phyloP scores from a whole-genome alignment of 2,888 invertebrate species.

The Pocota personata region DNA sequence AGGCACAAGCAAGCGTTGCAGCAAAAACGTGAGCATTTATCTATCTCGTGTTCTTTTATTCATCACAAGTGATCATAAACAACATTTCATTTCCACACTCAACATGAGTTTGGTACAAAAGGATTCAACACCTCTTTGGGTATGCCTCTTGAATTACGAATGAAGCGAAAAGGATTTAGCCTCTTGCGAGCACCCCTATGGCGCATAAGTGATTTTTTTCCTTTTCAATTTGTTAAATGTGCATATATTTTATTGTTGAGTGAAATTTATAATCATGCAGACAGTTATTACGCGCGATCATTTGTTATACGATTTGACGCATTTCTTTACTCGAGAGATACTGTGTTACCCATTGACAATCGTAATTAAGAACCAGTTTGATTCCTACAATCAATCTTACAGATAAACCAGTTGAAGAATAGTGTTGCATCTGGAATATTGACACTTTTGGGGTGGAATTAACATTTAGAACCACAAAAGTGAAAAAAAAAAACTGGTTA shows the following conservation, averaged over 20 bases:
- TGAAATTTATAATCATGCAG: slow-evolving; percentile 55
- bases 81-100: background rate
- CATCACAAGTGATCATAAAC: slow-evolving; percentile 15
- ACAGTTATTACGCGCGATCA: slow-evolving; percentile 48
- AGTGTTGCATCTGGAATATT: background rate
- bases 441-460: slow-evolving; percentile 22
- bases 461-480: background rate
- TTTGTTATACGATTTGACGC: slow-evolving; percentile 3
- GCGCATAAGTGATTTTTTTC: slow-evolving; percentile 11
- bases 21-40: background rate
- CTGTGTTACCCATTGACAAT: slow-evolving; percentile 4
- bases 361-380: slow-evolving; percentile 17
- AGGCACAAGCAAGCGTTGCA: background rate
- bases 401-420: background rate
- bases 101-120: slow-evolving; percentile 11
- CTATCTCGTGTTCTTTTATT: slow-evolving; percentile 19
- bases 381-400: background rate
- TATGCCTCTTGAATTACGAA: slow-evolving; percentile 36
- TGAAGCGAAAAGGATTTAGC: slow-evolving; percentile 27
- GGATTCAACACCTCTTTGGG: slow-evolving; percentile 32
- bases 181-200: slow-evolving; percentile 3
- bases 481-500: slow-evolving; percentile 11
- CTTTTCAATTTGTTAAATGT: background rate
- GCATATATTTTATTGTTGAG: background rate
- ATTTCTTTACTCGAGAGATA: no score